phyloP scores from a whole-genome alignment of 2,888 invertebrate genomes.

The Hydrotaea cyrtoneurina region DNA sequence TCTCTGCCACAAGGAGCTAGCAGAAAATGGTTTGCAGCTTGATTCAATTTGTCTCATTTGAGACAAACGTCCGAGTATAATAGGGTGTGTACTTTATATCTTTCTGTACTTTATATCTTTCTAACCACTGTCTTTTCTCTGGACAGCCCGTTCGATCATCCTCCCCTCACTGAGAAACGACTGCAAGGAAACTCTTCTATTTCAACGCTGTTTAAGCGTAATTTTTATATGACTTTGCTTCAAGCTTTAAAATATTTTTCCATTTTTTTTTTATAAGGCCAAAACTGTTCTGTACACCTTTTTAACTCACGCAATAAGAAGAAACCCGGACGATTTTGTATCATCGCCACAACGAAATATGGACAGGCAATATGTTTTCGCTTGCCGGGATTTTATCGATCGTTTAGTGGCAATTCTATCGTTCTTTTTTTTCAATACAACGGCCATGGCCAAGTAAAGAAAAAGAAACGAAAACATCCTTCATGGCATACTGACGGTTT shows the following conservation, averaged over 20 bases:
- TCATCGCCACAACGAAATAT: not conserved
- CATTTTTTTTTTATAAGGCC: not conserved
- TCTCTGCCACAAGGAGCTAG: too few species aligned
- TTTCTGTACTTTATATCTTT: not conserved
- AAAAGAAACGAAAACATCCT: constrained; percentile 35
- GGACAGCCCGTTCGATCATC: not conserved
- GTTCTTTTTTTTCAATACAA: constrained; percentile 50
- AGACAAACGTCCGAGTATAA: too few species aligned
- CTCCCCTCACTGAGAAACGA: not conserved
- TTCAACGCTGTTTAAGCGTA: constrained; percentile 47
- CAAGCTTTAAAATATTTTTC: constrained; percentile 47
- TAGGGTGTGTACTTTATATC: too few species aligned
- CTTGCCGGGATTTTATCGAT: constrained; percentile 56
- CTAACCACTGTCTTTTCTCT: not conserved
- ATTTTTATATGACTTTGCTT: constrained; percentile 43
- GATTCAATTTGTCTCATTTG: too few species aligned
- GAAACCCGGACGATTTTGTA: constrained; percentile 21
- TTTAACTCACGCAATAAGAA: constrained; percentile 49
- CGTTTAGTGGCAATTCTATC: constrained; percentile 60
- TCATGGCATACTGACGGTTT: not conserved
- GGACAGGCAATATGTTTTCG: not conserved
- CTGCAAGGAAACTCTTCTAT: constrained; percentile 25
- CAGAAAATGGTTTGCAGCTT: too few species aligned
- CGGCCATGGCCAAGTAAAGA: not conserved
- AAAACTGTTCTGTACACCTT: constrained; percentile 17